Conservation (phyloP, 2,113 vertebrate genomes). For the Herpailurus yagouaroundi region DNA sequence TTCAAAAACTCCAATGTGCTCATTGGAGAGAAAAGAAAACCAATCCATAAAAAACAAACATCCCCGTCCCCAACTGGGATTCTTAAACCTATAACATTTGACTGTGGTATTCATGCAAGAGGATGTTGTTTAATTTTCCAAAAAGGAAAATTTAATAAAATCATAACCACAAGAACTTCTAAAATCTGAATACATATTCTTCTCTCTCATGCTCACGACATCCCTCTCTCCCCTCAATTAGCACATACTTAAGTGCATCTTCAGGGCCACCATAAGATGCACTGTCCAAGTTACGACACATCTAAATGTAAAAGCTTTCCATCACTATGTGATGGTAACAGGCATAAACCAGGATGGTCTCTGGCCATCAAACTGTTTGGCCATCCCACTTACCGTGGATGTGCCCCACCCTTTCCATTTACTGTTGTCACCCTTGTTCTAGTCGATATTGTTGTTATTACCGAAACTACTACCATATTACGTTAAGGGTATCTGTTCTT, state of each 20-base stretch:
- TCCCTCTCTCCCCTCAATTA: not conserved
- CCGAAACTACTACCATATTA: not conserved
- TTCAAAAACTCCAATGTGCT: not conserved
- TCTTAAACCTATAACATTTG: not conserved
- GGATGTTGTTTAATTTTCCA: not conserved
- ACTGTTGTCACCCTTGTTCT: not conserved
- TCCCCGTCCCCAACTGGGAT: not conserved
- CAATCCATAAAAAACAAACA: not conserved
- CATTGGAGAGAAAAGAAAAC: not conserved
- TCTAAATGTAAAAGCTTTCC: not conserved
- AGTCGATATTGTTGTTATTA: not conserved
- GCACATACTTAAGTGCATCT: not conserved
- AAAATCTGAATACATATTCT: not conserved
- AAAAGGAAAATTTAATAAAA: slow-evolving; percentile 15
- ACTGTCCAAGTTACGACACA: not conserved
- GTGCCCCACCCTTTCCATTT: not conserved
- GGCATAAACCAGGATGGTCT: not conserved
- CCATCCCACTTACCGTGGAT: not conserved
- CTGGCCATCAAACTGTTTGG: not conserved
- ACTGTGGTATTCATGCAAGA: not conserved
- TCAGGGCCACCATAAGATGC: not conserved
- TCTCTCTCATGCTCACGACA: not conserved
- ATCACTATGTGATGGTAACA: not conserved
- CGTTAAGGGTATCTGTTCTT: not conserved
- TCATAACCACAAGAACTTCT: not conserved